A percentile compares a stretch with the other conserved stretches of the same genome.
Conservation (phyloP, 2,113 vertebrate species). For the Phrynosoma platyrhinos region DNA sequence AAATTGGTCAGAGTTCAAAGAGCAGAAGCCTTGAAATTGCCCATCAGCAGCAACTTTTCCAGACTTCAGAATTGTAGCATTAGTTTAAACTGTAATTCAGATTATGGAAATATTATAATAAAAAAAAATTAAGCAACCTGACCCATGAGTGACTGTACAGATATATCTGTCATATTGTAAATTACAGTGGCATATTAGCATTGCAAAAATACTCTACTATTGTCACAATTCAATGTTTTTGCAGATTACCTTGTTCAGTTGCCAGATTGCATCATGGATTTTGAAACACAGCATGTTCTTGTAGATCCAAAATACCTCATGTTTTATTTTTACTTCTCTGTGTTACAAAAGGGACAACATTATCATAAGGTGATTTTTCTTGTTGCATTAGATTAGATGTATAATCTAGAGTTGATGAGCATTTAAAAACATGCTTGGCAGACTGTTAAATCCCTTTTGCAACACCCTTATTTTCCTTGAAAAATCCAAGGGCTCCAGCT, state of each 20-base stretch:
- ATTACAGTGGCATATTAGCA: neutral
- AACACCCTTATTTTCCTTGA: neutral
- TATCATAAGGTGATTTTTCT: neutral
- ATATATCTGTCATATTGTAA: neutral
- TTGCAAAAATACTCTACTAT: neutral
- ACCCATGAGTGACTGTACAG: neutral
- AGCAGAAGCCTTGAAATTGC: no score
- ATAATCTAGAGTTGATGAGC: neutral
- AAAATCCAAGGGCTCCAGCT: neutral
- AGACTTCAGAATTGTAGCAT: neutral
- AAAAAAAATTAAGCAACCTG: neutral
- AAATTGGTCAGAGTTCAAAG: no score
- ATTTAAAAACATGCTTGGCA: neutral
- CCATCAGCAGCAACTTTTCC: no score
- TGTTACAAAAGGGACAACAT: neutral
- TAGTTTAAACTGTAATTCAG: neutral
- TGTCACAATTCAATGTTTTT: constrained; percentile 8
- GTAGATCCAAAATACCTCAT: neutral
- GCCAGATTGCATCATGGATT: constrained; percentile 18
- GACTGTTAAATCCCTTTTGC: neutral
- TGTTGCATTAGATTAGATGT: neutral
- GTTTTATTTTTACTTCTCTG: neutral
- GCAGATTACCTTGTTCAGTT: neutral
- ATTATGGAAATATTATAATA: neutral
- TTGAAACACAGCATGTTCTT: neutral